Evolutionary conservation across 2,797 vertebrate species (phyloP).

Genomic region (Anguilla pacifica): DNA sequence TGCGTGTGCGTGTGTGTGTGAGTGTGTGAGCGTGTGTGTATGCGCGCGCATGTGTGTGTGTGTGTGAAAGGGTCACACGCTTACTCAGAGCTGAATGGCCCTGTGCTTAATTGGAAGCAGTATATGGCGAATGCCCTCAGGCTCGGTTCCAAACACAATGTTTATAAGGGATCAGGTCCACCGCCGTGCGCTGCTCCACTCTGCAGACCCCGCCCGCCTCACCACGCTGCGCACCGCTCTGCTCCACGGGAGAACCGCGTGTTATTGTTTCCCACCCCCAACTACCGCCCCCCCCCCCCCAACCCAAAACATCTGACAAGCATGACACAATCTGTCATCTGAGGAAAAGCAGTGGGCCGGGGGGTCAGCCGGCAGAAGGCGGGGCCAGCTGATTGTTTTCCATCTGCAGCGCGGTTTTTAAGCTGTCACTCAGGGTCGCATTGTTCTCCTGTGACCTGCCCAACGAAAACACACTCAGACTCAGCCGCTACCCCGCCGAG

Average conservation of each 20-base stretch:
- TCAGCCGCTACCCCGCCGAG: neutral
- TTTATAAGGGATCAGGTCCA: conserved; percentile 71
- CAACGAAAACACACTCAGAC: neutral
- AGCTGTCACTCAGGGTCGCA: neutral
- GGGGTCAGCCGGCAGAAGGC: neutral
- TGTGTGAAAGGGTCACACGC: conserved; percentile 33
- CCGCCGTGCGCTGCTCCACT: conserved; percentile 44
- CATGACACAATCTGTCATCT: conserved; percentile 35
- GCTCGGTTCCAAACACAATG: conserved; percentile 71
- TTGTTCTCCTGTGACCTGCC: neutral
- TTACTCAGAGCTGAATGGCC: conserved; percentile 47
- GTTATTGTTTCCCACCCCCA: neutral
- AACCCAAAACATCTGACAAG: neutral
- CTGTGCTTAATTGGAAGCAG: conserved; percentile 70
- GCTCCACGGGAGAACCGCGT: neutral
- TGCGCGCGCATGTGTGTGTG: neutral
- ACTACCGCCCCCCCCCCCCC: neutral
- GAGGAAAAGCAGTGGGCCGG: conserved; percentile 22
- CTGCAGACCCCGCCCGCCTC: conserved; percentile 16
- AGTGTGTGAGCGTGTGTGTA: conserved; percentile 10
- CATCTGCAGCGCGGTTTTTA: neutral
- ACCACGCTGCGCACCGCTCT: neutral
- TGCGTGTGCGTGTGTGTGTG: conserved; percentile 22
- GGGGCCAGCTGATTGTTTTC: neutral
- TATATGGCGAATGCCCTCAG: conserved; percentile 57